Conservation (phyloP, 1,140 invertebrate genomes). For the Aphelenchoides besseyi region DNA sequence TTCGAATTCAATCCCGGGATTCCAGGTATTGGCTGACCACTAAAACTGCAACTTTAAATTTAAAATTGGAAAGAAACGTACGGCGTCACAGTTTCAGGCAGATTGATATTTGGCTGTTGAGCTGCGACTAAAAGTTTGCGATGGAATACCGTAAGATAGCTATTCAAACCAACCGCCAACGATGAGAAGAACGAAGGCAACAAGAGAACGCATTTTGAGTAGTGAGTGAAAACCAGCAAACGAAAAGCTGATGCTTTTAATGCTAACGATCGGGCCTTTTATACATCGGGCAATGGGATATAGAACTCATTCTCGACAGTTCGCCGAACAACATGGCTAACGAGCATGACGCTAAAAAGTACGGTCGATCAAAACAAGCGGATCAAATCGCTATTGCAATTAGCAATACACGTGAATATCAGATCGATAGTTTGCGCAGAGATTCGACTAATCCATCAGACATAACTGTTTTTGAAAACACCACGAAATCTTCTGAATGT, state of each 20-base stretch:
- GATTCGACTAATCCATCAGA: not conserved
- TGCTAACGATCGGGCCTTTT: too few relatives aligned
- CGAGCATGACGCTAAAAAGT: too few relatives aligned
- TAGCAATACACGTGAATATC: not conserved
- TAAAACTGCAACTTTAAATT: not conserved
- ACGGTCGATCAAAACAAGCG: too few relatives aligned
- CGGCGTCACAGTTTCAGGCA: too few relatives aligned
- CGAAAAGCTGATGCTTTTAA: too few relatives aligned
- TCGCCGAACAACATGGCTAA: too few relatives aligned
- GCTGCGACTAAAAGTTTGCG: not conserved
- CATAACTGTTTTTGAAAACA: not conserved
- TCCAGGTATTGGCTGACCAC: not conserved
- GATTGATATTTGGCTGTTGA: not conserved
- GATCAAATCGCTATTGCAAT: not conserved
- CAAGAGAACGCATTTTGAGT: not conserved
- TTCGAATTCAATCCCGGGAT: not conserved
- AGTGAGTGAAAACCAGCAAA: too few relatives aligned
- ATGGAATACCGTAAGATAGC: not conserved
- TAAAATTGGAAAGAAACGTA: too few relatives aligned
- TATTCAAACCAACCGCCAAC: not conserved
- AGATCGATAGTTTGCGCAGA: not conserved
- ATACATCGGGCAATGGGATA: too few relatives aligned
- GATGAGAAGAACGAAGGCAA: not conserved
- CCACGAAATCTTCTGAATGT: not conserved
- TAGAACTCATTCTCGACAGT: too few relatives aligned